Evolutionary conservation across 2,113 vertebrate species (phyloP).

Genomic region (Raja brachyura): DNA sequence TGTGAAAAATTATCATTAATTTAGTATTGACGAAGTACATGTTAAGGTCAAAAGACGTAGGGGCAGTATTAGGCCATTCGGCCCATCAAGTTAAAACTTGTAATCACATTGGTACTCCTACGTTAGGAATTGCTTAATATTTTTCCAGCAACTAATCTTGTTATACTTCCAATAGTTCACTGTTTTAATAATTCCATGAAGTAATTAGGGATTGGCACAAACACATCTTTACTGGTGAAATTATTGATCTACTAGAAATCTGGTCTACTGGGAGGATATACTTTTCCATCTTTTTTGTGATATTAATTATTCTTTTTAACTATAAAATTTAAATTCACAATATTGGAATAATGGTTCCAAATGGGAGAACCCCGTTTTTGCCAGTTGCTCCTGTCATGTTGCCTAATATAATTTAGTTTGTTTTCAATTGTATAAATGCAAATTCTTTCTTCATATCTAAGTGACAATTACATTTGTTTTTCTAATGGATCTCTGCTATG

Average conservation of each 20-base stretch:
- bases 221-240: background rate
- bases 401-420: background rate
- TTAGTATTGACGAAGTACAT: background rate
- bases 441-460: background rate
- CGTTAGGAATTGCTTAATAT: background rate
- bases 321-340: background rate
- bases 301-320: background rate
- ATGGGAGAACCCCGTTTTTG: background rate
- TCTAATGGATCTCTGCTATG: background rate
- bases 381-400: background rate
- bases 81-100: background rate
- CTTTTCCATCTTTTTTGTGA: background rate
- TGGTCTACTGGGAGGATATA: background rate
- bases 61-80: too few relatives aligned
- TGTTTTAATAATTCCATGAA: background rate
- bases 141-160: background rate
- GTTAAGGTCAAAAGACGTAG: background rate
- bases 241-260: background rate
- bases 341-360: background rate
- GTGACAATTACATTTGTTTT: background rate
- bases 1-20: background rate
- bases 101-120: background rate
- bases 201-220: background rate
- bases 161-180: background rate
- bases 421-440: background rate